Evolutionary conservation across 2,888 invertebrate genomes (phyloP), one percentile per base, ranked within the genome.

Genomic region (Hyles lineata): DNA sequence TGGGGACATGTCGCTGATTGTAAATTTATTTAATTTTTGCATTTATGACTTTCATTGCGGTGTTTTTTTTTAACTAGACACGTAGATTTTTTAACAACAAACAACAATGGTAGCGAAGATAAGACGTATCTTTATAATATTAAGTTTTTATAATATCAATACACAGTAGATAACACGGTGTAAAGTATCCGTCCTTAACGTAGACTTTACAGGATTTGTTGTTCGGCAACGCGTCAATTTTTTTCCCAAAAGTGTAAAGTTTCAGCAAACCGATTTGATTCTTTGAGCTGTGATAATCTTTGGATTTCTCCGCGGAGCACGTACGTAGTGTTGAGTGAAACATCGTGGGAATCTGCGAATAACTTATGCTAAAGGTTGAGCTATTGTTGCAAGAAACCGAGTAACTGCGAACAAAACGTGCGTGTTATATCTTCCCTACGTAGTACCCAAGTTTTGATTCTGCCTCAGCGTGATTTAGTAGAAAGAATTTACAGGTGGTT

Each of bases 261-360:
- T 58, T 35, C 60, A 35, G 55, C 71, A 74, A 80, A 82, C 75
- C 79, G 82, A 82, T 84, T 84, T 84, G 75, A 77, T 72, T 72
- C 52, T 73, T 72, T 80, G 82, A 83, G 79, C 79, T 76, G 73
- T 75, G 70, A 80, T 85, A 83, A 85, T 85, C 85, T 83, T 77
- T 71, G 78, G 77, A 79, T 80, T 79, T 76, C 75, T 73, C 73
- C 75, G 69, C 61, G 74, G 73, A 80, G 81, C 85, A 85, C 85
- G 85, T 81, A 78, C 81, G 70, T 70, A 67, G 73, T 52, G 73
- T 75, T 81, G 80, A 84, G 83, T 80, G 79, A 82, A 84, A 80
- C 73, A 72, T 74, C 74, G 61, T 15, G 23, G 43, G 50, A 25
- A 50, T 67, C 67, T 67, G 67, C 17, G 17, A 67, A 50, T 43